Base-by-base conservation (phyloP, 2,113 vertebrate genomes). In the Ageneiosus marmoratus region DNA sequence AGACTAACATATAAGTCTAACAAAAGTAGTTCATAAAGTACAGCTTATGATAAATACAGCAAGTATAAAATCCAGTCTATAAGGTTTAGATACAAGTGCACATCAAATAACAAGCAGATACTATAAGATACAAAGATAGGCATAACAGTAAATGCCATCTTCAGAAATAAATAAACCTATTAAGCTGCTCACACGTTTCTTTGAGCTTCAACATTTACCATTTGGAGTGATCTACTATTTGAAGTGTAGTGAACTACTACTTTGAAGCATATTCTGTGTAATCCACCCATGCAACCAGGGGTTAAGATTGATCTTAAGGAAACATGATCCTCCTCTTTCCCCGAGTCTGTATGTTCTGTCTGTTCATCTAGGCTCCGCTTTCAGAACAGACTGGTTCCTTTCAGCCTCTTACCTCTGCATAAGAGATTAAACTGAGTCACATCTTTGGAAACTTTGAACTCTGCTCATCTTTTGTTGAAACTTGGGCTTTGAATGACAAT, bases 401-500 rank as follows among this genome's bases (percentile, higher is more conserved):
- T 65, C 79, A 76, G 74, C 79, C 74, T 79, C 48, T 44, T 80
- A 53, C 74, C 62, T 76, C 55, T 69, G 34, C 60, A 62, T 63
- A 24, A 60, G 46, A 53, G 53, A n/a, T 44, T 44, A 27, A 62
- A 41, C 73, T 4, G 46, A 76, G 50, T 78, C 79, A 34, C 37
- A 53, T 62, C 46, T 70, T 27, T 5, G 29, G 56, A 69, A 56
- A 27, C 60, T 79, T 48, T 69, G 34, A 37, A 63, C 29, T 27
- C 32, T 75, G 1, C 83, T 94, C 93, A 92, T 95, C 93, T 96
- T 67, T 96, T 94, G 85, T 96, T 95, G 82, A 97, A 99, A 88
- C 96, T 98, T 58, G 96, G 96, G 55, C 96, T 97, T 67, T 95
- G 93, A 73, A 96, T 94, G 0, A 90, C 90, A 18, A 95, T 88